phyloP scores from a whole-genome alignment of 2,797 vertebrate species.

The Carcharodon carcharias region DNA sequence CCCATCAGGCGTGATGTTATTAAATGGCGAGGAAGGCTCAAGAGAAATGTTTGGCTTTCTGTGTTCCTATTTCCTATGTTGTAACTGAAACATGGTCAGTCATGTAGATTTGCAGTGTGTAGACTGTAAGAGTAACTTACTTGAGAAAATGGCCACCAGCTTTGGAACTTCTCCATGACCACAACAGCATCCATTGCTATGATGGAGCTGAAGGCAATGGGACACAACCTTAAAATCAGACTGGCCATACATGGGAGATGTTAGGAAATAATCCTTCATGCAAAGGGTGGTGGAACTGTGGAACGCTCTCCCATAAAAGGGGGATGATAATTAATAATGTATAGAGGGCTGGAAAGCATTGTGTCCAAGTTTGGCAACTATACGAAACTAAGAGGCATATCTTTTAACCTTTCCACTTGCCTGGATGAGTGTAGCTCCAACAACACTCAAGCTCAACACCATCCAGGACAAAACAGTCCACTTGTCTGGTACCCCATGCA shows the following conservation, averaged over 20 bases:
- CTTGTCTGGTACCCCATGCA: no score
- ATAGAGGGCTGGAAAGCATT: neutral
- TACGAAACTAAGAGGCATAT: neutral
- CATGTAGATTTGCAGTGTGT: neutral
- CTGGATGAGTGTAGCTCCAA: no score
- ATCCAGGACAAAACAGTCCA: no score
- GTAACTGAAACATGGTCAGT: neutral
- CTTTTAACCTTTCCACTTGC: neutral
- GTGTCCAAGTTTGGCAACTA: neutral
- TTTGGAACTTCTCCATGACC: neutral
- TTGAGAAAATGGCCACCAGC: neutral
- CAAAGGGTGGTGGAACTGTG: neutral
- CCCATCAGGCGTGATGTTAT: neutral
- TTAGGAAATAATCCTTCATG: no score
- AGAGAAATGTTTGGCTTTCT: no score
- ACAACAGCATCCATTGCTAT: neutral
- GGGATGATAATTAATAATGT: neutral
- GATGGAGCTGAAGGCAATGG: neutral
- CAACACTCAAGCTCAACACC: no score
- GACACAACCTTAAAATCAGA: neutral
- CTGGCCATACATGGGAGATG: neutral
- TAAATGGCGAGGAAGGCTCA: no score
- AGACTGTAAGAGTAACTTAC: neutral
- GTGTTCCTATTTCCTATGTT: no score
- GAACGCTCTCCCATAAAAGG: neutral